These are phyloP conservation scores for Cladorhizidae sp. DNA, from an alignment of 37 sponge, comb jelly and placozoan species.

Conservation along the genomic window DNA sequence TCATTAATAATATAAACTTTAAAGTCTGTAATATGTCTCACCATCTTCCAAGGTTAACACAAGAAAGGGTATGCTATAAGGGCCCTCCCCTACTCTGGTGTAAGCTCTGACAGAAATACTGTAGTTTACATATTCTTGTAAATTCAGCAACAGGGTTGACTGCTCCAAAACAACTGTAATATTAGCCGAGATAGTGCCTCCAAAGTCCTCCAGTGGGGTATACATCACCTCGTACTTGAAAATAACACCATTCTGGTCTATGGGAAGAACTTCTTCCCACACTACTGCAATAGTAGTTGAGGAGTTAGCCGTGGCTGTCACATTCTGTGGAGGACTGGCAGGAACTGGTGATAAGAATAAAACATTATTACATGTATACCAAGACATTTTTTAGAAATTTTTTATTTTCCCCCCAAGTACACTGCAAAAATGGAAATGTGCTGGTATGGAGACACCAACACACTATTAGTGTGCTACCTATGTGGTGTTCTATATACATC, in stretches of 20 bases:
- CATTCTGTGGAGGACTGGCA: too few species aligned
- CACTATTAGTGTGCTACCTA: too few species aligned
- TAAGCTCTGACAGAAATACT: conserved; percentile 35
- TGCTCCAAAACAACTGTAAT: background rate
- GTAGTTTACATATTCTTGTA: conserved; percentile 34
- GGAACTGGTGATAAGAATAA: too few species aligned
- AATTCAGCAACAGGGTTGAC: background rate
- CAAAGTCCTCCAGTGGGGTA: conserved; percentile 12
- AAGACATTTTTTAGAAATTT: too few species aligned
- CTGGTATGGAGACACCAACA: too few species aligned
- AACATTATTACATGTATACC: too few species aligned
- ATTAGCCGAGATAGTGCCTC: background rate
- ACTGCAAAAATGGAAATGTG: too few species aligned
- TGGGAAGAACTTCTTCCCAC: conserved; percentile 15
- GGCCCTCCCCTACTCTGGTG: conserved; percentile 31
- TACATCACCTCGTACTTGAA: conserved; percentile 27
- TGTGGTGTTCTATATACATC: too few species aligned
- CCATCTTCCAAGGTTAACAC: conserved; percentile 1
- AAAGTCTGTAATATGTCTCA: too few species aligned
- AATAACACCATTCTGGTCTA: conserved; percentile 41
- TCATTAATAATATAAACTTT: too few species aligned
- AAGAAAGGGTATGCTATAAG: background rate
- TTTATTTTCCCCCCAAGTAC: too few species aligned
- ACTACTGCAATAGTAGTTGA: conserved; percentile 20
- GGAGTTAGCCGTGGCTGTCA: too few species aligned